Percentiles rank a stretch among this genome's conserved stretches.
Evolutionary conservation across 2,797 vertebrate species (phyloP).

Genomic region (Sitta carolinensis): DNA sequence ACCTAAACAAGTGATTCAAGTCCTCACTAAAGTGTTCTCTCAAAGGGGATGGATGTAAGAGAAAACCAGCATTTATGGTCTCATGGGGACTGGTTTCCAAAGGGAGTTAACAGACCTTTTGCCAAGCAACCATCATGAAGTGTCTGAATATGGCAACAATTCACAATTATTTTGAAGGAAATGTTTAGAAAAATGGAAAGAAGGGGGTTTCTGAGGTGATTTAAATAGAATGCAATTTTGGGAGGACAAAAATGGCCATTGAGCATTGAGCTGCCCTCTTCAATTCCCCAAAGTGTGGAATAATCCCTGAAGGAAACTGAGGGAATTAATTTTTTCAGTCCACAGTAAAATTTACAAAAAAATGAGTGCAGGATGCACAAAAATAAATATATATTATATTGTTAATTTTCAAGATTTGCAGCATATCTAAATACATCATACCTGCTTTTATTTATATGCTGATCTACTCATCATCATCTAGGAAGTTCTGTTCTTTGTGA

Average conservation of each 20-base stretch:
- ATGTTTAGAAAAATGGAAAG: not conserved
- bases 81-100: not conserved
- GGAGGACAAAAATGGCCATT: not conserved
- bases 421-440: not conserved
- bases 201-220: not conserved
- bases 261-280: not conserved
- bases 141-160: not conserved
- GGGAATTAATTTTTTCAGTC: not conserved
- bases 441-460: not conserved
- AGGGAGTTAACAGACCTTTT: not conserved
- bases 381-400: not conserved
- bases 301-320: not conserved
- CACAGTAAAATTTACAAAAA: not conserved
- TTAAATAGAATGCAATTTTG: not conserved
- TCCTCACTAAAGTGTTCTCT: not conserved
- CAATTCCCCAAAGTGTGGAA: not conserved
- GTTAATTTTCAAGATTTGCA: not conserved
- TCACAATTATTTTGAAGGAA: not conserved
- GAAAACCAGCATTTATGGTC: not conserved
- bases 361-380: not conserved
- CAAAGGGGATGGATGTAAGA: not conserved
- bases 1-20: not conserved
- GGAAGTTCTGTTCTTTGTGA: not conserved
- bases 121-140: not conserved
- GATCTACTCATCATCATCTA: not conserved